These are phyloP conservation scores for Hydrolagus affinis DNA, from an alignment of 2,113 vertebrate species.

Conservation along the genomic window DNA sequence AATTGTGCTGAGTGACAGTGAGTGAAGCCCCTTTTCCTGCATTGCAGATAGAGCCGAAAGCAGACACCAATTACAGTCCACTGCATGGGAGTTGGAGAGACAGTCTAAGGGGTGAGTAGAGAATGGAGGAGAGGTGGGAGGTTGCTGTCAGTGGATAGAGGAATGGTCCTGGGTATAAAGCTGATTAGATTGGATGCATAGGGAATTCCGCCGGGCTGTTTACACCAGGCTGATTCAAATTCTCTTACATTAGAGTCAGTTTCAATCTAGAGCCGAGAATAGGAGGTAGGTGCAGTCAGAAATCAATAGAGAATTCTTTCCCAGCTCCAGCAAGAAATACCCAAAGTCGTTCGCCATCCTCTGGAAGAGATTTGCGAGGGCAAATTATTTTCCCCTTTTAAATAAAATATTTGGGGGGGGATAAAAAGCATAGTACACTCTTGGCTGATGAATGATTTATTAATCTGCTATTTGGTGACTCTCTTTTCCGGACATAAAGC, in stretches of 20 bases:
- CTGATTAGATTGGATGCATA: not conserved
- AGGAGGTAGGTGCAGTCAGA: not conserved
- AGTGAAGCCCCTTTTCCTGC: too few species aligned
- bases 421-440: too few species aligned
- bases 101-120: too few species aligned
- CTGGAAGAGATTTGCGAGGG: not conserved
- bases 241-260: not conserved
- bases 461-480: too few species aligned
- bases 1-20: too few species aligned
- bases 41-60: too few species aligned
- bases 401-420: not conserved
- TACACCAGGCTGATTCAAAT: not conserved
- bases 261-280: not conserved
- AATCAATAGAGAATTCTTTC: not conserved
- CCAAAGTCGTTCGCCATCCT: not conserved
- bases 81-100: too few species aligned
- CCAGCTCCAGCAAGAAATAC: not conserved
- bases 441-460: constrained; percentile 9
- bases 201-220: not conserved
- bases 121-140: too few species aligned
- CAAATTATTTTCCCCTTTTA: not conserved
- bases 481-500: too few species aligned
- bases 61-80: too few species aligned
- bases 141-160: too few species aligned
- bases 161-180: too few species aligned